Percentiles rank a stretch among this genome's conserved stretches.
Evolutionary conservation across 35 echinoderm and acorn worm species (phyloP).

Genomic region (Patiria miniata): DNA sequence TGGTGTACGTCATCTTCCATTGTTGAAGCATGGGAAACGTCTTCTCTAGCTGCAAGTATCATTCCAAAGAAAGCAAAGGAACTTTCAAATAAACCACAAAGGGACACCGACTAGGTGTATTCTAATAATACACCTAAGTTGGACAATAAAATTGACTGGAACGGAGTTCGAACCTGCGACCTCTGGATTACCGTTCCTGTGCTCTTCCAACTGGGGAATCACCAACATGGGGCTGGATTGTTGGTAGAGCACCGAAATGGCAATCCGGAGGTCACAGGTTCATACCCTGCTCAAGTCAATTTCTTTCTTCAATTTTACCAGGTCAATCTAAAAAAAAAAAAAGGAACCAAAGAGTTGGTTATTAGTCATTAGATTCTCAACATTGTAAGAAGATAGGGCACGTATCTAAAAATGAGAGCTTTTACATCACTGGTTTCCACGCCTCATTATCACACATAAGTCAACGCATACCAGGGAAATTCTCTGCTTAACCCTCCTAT

Average conservation of each 20-base stretch:
- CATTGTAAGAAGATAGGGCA: not conserved
- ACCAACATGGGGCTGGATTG: too few species aligned
- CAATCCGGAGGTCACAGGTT: too few species aligned
- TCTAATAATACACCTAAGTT: not conserved
- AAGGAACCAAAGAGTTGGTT: too few species aligned
- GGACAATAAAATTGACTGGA: not conserved
- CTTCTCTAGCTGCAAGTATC: slow-evolving; percentile 31
- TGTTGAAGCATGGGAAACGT: slow-evolving; percentile 25
- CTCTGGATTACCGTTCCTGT: too few species aligned
- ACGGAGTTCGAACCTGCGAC: too few species aligned
- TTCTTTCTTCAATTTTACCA: too few species aligned
- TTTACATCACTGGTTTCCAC: not conserved
- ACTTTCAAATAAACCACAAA: slow-evolving; percentile 8
- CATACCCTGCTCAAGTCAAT: too few species aligned
- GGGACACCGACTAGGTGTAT: not conserved
- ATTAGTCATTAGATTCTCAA: too few species aligned
- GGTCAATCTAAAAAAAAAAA: too few species aligned
- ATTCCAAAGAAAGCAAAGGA: not conserved
- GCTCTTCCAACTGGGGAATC: too few species aligned
- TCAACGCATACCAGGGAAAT: not conserved
- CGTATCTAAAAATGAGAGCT: not conserved
- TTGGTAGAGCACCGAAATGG: too few species aligned
- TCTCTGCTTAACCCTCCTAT: too few species aligned
- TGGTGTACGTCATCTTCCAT: slow-evolving; percentile 59
- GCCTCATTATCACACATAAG: not conserved